Base-by-base conservation (phyloP, 2,888 invertebrate genomes). In the Conistra vaccinii region DNA sequence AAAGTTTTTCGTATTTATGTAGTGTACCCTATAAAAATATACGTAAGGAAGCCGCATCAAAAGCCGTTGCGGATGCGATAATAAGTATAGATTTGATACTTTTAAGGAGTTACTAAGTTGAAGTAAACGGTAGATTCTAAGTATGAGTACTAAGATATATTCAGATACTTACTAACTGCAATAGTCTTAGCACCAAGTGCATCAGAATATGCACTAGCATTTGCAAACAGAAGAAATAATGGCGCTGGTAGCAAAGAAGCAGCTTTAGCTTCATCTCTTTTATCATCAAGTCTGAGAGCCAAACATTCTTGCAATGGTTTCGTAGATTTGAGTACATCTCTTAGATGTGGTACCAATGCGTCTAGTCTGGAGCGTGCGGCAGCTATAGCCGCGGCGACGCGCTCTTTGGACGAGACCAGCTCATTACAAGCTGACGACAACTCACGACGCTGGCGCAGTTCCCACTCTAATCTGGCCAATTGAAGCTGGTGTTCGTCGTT, bases 301-400 rank as follows among this genome's bases (percentile, higher is more conserved):
- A 99, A 96, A 88, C 98, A 98, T 89, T 99, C 98, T 94, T 99
- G 99, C 29, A 99, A 95, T 0, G 99, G 99, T 91, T 98, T 98
- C 0, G 99, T 98, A 0, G 98, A 97, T 96, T 98, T 94, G 5
- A 97, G 92, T 2, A 96, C 95, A 89, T 95, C 95, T 67, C 90
- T 89, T 12, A 99, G 95, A 84, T 98, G 98, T 0, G 99, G 99
- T 10, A 97, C 97, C 57, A 99, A 97, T 70, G 98, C 98, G 84
- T 98, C 98, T 17, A 99, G 96, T 76, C 98, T 97, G 57, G 98
- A 97, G 70, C 98, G 97, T 78, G 98, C 98, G 23, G 97, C 97
- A 61, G 98, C 97, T 82, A 98, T 98, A 69, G 98, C 98, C 58
- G 97, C 97, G 2, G 97, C 97, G 3, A 99, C 97, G 63, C 97